These are phyloP conservation scores for Megamerina dolium DNA, from an alignment of 2,888 invertebrate species.

Conservation along the genomic window DNA sequence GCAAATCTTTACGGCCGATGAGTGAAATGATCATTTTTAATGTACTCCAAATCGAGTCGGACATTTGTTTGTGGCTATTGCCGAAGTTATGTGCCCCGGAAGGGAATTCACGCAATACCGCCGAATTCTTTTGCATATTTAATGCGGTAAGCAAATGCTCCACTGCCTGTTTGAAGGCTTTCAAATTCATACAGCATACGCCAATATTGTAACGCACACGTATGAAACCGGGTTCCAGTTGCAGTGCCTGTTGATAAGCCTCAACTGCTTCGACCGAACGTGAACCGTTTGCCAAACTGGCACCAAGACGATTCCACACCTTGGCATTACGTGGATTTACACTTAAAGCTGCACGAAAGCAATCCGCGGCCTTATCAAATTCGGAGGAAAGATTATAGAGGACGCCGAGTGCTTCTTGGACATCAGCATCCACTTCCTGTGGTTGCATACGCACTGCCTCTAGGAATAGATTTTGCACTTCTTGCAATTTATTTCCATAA, in stretches of 20 bases:
- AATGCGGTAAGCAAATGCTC: slow-evolving; percentile 92
- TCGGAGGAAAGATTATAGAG: slow-evolving; percentile 91
- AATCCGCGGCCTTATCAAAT: slow-evolving; percentile 94
- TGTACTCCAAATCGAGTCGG: slow-evolving; percentile 92
- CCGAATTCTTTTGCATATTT: slow-evolving; percentile 74
- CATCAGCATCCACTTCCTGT: slow-evolving; percentile 73
- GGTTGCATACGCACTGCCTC: slow-evolving; percentile 74
- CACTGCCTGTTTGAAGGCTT: slow-evolving; percentile 88
- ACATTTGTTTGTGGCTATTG: slow-evolving; percentile 58
- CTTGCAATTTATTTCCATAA: slow-evolving; percentile 49
- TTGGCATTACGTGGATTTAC: slow-evolving; percentile 73
- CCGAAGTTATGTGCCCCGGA: slow-evolving; percentile 37
- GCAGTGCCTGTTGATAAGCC: slow-evolving; percentile 87
- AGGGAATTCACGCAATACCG: slow-evolving; percentile 56
- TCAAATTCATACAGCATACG: slow-evolving; percentile 93
- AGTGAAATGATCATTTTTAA: slow-evolving; percentile 80
- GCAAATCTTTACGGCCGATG: slow-evolving; percentile 64
- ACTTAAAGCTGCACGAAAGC: slow-evolving; percentile 84
- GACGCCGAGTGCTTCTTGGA: slow-evolving; percentile 91
- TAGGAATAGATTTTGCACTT: slow-evolving; percentile 70
- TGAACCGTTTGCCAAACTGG: slow-evolving; percentile 92
- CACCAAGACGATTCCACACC: slow-evolving; percentile 95
- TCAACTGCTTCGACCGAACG: slow-evolving; percentile 93
- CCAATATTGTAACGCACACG: slow-evolving; percentile 96
- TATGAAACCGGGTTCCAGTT: slow-evolving; percentile 91